Conservation (phyloP, 2,888 invertebrate species). For the Ennomos quercinarius region DNA sequence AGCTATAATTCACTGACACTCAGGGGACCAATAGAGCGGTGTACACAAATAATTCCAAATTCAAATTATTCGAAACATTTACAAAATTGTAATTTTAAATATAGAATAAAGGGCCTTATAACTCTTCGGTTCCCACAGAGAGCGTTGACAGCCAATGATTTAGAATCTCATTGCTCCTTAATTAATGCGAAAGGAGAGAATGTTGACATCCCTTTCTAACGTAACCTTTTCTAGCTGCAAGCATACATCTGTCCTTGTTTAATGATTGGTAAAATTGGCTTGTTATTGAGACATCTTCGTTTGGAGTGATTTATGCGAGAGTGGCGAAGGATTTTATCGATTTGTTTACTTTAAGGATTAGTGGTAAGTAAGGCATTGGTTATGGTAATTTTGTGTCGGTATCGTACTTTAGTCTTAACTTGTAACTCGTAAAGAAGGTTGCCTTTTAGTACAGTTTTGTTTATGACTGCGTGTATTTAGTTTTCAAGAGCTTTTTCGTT, state of each 20-base stretch:
- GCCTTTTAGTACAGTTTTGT: conserved; percentile 22
- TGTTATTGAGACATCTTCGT: conserved; percentile 77
- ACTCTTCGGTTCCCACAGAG: conserved; percentile 84
- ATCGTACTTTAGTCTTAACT: conserved; percentile 56
- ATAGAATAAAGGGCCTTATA: conserved; percentile 83
- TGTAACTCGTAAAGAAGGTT: conserved; percentile 29
- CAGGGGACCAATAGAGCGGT: conserved; percentile 68
- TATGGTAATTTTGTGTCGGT: conserved; percentile 71
- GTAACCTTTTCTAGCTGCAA: conserved; percentile 50
- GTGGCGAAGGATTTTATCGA: conserved; percentile 76
- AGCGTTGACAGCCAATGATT: conserved; percentile 83
- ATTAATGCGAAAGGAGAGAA: conserved; percentile 71
- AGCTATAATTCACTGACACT: conserved; percentile 45
- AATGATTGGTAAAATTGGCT: conserved; percentile 62
- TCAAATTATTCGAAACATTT: conserved; percentile 78
- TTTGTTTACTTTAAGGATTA: conserved; percentile 83
- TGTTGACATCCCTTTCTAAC: conserved; percentile 60
- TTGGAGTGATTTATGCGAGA: conserved; percentile 73
- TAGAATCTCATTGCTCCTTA: conserved; percentile 77
- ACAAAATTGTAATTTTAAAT: conserved; percentile 84
- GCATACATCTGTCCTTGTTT: conserved; percentile 52
- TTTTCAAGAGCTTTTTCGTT: conserved; percentile 1
- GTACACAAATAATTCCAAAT: conserved; percentile 49
- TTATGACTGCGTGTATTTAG: conserved; percentile 9
- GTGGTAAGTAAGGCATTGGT: conserved; percentile 61